phyloP scores from a whole-genome alignment of 2,797 vertebrate species.

The Odontamblyopus lacepedii region DNA sequence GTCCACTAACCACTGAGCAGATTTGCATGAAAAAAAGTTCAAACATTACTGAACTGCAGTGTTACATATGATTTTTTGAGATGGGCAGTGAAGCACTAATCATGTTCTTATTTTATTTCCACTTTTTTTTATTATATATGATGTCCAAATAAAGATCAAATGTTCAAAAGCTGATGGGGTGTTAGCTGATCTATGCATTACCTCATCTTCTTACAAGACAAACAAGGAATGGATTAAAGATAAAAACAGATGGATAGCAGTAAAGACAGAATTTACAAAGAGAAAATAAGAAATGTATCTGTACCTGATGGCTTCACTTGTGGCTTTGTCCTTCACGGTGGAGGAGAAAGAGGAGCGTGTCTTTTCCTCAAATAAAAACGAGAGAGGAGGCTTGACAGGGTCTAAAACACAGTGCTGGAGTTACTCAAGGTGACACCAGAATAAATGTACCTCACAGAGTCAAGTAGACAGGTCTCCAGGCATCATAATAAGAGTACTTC shows the following conservation, averaged over 20 bases:
- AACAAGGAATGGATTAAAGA: not conserved
- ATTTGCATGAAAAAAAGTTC: no score
- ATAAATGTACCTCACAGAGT: not conserved
- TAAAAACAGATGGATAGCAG: no score
- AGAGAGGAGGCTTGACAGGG: conserved; percentile 84
- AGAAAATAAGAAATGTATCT: not conserved
- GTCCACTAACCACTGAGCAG: no score
- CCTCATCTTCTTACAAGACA: not conserved
- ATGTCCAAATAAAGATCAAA: not conserved
- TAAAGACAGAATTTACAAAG: no score
- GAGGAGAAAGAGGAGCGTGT: conserved; percentile 96
- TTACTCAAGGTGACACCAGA: conserved; percentile 7
- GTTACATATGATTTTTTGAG: no score
- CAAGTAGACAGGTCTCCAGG: not conserved
- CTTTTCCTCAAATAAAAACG: conserved; percentile 96
- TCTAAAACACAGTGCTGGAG: conserved; percentile 71
- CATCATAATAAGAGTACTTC: not conserved
- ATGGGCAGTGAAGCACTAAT: no score
- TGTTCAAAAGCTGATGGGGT: not conserved
- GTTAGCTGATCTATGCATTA: not conserved
- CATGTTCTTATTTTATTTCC: not conserved
- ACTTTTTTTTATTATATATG: not conserved
- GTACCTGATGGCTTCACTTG: conserved; percentile 96
- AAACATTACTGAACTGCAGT: no score
- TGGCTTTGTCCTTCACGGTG: conserved; percentile 98